A percentile compares a stretch with the other conserved stretches of the same genome.
Conservation (phyloP, 2,888 invertebrate species). For the Drosophila ustulata region DNA sequence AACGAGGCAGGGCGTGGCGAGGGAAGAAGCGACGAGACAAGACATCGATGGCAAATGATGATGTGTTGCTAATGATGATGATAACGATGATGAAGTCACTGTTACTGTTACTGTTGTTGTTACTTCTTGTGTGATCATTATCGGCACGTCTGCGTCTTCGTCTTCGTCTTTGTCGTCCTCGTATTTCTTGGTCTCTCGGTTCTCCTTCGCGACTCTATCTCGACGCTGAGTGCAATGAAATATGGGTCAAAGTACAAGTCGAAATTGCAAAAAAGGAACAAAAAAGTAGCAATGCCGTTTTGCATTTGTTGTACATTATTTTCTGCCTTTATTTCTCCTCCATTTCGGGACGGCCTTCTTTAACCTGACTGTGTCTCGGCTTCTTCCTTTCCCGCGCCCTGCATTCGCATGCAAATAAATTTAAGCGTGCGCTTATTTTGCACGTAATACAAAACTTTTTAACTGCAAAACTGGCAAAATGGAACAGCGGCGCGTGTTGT, state of each 20-base stretch:
- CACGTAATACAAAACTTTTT: constrained; percentile 74
- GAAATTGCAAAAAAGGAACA: constrained; percentile 54
- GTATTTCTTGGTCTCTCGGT: constrained; percentile 11
- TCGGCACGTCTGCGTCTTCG: constrained; percentile 32
- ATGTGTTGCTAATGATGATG: constrained; percentile 65
- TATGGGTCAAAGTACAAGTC: constrained; percentile 67
- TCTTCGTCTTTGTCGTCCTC: background rate
- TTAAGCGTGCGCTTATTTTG: constrained; percentile 66
- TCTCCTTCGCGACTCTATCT: constrained; percentile 35
- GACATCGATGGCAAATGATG: constrained; percentile 66
- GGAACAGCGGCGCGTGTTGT: constrained; percentile 56
- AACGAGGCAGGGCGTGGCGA: background rate
- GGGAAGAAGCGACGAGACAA: constrained; percentile 22
- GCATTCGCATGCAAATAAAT: constrained; percentile 63
- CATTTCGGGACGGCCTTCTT: background rate
- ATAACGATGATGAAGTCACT: constrained; percentile 43
- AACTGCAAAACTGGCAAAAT: constrained; percentile 52
- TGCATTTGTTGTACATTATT: constrained; percentile 24
- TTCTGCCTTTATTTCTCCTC: constrained; percentile 6
- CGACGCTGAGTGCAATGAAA: constrained; percentile 54
- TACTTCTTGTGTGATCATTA: constrained; percentile 58
- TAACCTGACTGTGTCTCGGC: background rate
- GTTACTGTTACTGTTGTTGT: constrained; percentile 10
- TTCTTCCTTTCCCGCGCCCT: background rate
- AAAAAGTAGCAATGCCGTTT: constrained; percentile 30